Evolutionary conservation across 2,113 vertebrate genomes (phyloP).

Genomic region (Urocolius indicus): DNA sequence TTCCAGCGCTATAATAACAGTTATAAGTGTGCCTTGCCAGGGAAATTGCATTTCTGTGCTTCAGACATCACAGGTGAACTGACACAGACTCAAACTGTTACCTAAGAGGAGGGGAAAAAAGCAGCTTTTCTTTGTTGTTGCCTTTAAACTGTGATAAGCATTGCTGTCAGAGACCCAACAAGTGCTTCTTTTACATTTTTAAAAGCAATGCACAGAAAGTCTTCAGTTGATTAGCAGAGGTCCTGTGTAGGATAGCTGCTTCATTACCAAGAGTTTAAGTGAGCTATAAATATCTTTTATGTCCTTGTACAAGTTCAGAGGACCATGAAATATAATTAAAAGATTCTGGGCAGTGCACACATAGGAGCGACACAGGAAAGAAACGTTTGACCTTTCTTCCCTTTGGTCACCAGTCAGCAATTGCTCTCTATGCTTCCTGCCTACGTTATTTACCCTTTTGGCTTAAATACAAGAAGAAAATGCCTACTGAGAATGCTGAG

Average conservation of each 20-base stretch:
- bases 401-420: conserved; percentile 37
- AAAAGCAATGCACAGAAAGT: conserved; percentile 23
- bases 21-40: not conserved
- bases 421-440: conserved; percentile 23
- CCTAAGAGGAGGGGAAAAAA: not conserved
- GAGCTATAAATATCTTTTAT: conserved; percentile 71
- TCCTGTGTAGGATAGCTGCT: conserved; percentile 19
- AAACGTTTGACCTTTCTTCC: conserved; percentile 56
- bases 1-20: not conserved
- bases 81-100: not conserved
- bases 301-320: conserved; percentile 44
- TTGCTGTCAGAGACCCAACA: not conserved
- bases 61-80: not conserved
- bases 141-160: not conserved
- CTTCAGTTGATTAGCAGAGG: conserved; percentile 54
- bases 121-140: not conserved
- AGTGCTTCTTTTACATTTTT: conserved; percentile 17
- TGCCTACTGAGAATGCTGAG: not conserved
- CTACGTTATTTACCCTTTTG: conserved; percentile 35
- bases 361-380: conserved; percentile 33
- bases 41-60: not conserved
- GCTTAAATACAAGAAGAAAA: conserved; percentile 1
- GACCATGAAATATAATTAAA: conserved; percentile 69
- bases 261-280: conserved; percentile 60
- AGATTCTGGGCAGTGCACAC: not conserved